Conservation (phyloP, 2,888 invertebrate genomes). For the Hofmannophila pseudospretella region DNA sequence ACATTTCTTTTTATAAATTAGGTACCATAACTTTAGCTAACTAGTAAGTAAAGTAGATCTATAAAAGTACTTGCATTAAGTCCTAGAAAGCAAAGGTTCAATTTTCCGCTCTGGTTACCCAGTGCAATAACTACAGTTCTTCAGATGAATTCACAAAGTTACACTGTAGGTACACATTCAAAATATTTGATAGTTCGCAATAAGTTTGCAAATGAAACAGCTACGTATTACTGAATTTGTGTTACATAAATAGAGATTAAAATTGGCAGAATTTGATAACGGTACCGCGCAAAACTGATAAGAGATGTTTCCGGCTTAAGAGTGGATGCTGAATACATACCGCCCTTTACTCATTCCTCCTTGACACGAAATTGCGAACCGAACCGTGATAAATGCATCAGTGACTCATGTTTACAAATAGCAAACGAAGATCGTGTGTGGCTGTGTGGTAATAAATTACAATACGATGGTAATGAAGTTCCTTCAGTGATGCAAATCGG, state of each 20-base stretch:
- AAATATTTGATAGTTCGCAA: too few species aligned
- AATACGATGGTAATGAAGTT: constrained; percentile 22
- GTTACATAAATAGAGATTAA: neutral
- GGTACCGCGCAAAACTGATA: constrained; percentile 4
- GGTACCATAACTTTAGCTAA: too few species aligned
- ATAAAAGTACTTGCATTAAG: too few species aligned
- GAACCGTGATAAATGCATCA: constrained; percentile 35
- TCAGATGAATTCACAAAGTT: too few species aligned
- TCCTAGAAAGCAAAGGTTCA: too few species aligned
- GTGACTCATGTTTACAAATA: constrained; percentile 36
- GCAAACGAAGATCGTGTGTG: constrained; percentile 5
- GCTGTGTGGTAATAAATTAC: constrained; percentile 22
- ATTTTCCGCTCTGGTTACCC: too few species aligned
- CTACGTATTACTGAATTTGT: too few species aligned
- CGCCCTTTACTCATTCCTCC: constrained; percentile 31
- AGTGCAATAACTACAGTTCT: too few species aligned
- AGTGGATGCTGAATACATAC: constrained; percentile 21
- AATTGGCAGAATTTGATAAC: neutral
- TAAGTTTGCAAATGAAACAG: too few species aligned
- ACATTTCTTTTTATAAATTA: too few species aligned
- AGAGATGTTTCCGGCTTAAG: constrained; percentile 10
- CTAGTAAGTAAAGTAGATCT: too few species aligned
- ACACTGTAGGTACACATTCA: too few species aligned
- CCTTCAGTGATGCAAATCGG: neutral
- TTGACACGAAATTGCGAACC: constrained; percentile 49